A percentile compares a stretch with the other conserved stretches of the same genome.
Evolutionary conservation across 1,140 invertebrate genomes (phyloP).

Genomic region (Anadara kagoshimensis): DNA sequence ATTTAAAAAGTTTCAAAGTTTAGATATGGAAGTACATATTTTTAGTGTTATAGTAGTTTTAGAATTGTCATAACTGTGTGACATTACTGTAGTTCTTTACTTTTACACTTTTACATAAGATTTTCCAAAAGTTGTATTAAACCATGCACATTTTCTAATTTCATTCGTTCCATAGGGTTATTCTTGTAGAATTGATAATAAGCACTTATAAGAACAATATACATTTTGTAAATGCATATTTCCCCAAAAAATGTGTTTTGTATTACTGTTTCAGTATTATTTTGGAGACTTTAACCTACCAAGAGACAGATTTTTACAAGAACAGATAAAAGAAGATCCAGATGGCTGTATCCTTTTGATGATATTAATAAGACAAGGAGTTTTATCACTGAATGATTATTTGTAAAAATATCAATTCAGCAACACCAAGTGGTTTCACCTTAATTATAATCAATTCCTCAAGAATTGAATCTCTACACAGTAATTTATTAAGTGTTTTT

Average conservation of each 20-base stretch:
- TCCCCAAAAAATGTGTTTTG: neutral
- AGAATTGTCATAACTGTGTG: neutral
- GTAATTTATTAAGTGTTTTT: no score
- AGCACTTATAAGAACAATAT: no score
- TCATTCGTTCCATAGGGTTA: neutral
- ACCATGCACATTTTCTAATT: neutral
- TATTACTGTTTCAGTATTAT: constrained; percentile 80
- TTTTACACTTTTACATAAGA: neutral
- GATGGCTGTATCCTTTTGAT: constrained; percentile 84
- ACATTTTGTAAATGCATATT: neutral
- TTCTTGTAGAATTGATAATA: no score
- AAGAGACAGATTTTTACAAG: constrained; percentile 91
- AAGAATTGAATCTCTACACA: no score
- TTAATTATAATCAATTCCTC: no score
- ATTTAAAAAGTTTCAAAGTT: neutral
- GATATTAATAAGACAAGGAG: neutral
- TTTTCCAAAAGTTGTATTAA: neutral
- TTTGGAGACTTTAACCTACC: constrained; percentile 92
- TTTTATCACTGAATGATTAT: neutral
- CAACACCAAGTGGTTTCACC: no score
- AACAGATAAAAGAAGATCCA: constrained; percentile 85
- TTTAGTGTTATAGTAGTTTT: neutral
- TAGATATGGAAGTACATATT: neutral
- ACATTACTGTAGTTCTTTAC: neutral
- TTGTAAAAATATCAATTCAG: no score